Evolutionary conservation across 2,888 invertebrate species (phyloP).

Genomic region (Hipparchia semele): DNA sequence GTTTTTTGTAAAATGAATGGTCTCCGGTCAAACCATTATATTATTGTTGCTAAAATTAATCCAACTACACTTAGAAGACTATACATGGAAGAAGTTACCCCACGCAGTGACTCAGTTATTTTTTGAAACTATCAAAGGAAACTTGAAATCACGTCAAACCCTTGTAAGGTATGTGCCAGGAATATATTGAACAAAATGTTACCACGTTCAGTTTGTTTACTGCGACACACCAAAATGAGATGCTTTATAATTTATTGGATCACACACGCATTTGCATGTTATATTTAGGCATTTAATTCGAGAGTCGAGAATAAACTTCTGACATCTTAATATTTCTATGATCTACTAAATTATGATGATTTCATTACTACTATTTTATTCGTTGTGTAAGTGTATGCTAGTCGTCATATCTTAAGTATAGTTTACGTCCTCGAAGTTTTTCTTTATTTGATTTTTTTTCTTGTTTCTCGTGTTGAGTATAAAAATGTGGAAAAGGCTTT

Average conservation of each 20-base stretch:
- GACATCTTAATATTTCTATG: neutral
- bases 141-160: slow-evolving; percentile 30
- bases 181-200: slow-evolving; percentile 8
- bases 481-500: no score
- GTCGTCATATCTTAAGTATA: no score
- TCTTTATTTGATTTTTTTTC: no score
- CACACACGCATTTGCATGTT: neutral
- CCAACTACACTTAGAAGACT: slow-evolving; percentile 9
- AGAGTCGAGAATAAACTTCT: no score
- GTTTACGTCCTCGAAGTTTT: no score
- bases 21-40: no score
- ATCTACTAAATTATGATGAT: neutral
- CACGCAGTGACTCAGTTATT: slow-evolving; percentile 33
- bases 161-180: slow-evolving; percentile 27
- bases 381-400: no score
- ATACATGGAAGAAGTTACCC: slow-evolving; percentile 17
- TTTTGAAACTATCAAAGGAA: slow-evolving; percentile 34
- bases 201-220: neutral
- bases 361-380: no score
- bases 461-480: no score
- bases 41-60: slow-evolving; percentile 1
- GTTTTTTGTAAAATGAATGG: no score
- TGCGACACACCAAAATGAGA: neutral
- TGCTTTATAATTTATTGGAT: neutral
- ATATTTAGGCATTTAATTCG: neutral